Evolutionary conservation across 2,888 invertebrate species (phyloP).

Genomic region (Thecophora atra): DNA sequence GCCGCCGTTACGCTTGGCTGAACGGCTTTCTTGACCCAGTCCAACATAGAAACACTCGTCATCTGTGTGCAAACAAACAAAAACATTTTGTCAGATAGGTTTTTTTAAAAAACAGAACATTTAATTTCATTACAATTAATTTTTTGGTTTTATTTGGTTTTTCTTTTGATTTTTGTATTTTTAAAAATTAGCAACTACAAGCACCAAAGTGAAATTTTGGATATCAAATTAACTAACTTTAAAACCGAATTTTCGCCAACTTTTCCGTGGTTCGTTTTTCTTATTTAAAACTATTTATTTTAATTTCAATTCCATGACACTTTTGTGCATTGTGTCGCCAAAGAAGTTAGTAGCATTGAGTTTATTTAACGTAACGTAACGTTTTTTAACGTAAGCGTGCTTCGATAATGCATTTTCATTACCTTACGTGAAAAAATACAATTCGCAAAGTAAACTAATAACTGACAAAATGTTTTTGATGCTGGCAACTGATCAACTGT

Average conservation of each 20-base stretch:
- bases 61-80: constrained; percentile 81
- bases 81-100: constrained; percentile 79
- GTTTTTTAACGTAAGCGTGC: constrained; percentile 41
- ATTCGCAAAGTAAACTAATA: constrained; percentile 55
- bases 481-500: constrained; percentile 52
- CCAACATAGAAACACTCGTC: constrained; percentile 97
- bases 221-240: no score
- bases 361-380: constrained; percentile 29
- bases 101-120: constrained; percentile 47
- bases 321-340: constrained; percentile 19
- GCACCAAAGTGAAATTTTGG: constrained; percentile 5
- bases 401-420: constrained; percentile 32
- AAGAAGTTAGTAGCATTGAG: constrained; percentile 33
- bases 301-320: constrained; percentile 20
- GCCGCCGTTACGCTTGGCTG: constrained; percentile 62
- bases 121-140: constrained; percentile 45
- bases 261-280: constrained; percentile 12
- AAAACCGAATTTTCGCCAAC: no score
- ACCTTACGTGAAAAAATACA: neutral
- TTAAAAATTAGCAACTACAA: neutral
- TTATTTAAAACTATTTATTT: constrained; percentile 32
- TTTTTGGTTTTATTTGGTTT: constrained; percentile 31
- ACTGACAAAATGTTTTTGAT: constrained; percentile 69
- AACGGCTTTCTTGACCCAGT: constrained; percentile 79
- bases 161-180: neutral